A percentile compares a stretch with the other conserved stretches of the same genome.
Evolutionary conservation across 2,888 invertebrate genomes (phyloP).

Genomic region (Idaea biselata): DNA sequence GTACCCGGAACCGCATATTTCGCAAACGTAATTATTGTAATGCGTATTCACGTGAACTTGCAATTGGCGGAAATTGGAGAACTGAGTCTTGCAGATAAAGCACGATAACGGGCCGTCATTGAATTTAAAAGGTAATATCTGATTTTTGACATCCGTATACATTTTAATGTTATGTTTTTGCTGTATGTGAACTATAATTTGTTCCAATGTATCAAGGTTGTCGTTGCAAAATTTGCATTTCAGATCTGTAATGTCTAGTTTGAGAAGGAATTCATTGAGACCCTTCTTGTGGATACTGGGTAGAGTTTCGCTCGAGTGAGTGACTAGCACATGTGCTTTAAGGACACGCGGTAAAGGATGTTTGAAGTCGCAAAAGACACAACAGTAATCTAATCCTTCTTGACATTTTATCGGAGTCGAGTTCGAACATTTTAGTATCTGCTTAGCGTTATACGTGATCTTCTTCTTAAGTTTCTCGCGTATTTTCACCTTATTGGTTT

Average conservation of each 20-base stretch:
- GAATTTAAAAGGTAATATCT: slow-evolving; percentile 60
- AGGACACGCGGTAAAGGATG: slow-evolving; percentile 45
- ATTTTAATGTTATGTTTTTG: slow-evolving; percentile 32
- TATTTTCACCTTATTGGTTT: slow-evolving; percentile 34
- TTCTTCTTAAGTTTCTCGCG: background rate
- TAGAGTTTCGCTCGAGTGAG: slow-evolving; percentile 45
- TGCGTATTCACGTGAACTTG: slow-evolving; percentile 63
- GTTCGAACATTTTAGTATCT: slow-evolving; percentile 50
- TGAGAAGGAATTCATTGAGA: slow-evolving; percentile 33
- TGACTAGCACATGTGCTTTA: slow-evolving; percentile 47
- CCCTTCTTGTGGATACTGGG: background rate
- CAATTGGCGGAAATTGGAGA: slow-evolving; percentile 50
- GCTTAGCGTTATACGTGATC: background rate
- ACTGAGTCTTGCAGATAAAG: slow-evolving; percentile 44
- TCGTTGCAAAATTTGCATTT: slow-evolving; percentile 39
- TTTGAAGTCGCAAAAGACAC: slow-evolving; percentile 34
- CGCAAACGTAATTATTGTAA: slow-evolving; percentile 52
- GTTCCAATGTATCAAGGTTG: slow-evolving; percentile 33
- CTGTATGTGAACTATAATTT: slow-evolving; percentile 24
- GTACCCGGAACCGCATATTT: slow-evolving; percentile 46
- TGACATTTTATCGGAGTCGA: slow-evolving; percentile 58
- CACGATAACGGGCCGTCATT: slow-evolving; percentile 49
- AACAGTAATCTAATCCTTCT: background rate
- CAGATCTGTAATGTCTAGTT: slow-evolving; percentile 47
- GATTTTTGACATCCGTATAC: slow-evolving; percentile 45